Base-by-base conservation (phyloP, 2,113 vertebrate species). In the Excalfactoria chinensis region DNA sequence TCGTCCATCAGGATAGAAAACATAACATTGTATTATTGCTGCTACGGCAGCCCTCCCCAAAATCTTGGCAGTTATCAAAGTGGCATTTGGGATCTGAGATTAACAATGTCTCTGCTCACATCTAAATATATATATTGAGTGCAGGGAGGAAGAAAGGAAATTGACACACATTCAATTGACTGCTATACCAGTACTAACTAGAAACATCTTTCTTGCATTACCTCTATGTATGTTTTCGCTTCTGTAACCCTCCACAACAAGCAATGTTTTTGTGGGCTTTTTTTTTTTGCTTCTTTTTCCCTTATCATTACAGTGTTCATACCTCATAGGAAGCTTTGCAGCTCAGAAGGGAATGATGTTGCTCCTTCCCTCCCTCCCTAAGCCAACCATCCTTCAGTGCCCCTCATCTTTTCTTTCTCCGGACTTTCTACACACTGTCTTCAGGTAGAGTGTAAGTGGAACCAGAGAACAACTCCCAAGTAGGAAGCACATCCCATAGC, bases 1-100 rank as follows among this genome's bases (percentile, higher is more conserved):
- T 84, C 69, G 94, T 93, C 93, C 93, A 73, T 91, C 79, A 88
- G 89, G 90, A 90, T 59, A 97, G 93, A 91, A 96, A 94, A 85
- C 91, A 89, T 83, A 96, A 89, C 18, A 2, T 93, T 5, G 16
- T 53, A 51, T 95, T 91, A 94, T 87, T 91, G 84, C 78, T 86
- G 84, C 82, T 95, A 84, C 80, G 88, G 93, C 89, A 95, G 70
- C 67, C 66, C 77, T 88, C 49, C 56, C 37, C 16, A 13, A 48
- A 78, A 37, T 89, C 71, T 88, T 84, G 86, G 83, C 95, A 93
- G 69, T 82, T 89, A 60, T 23, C 68, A 76, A 67, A 85, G 80
- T 90, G 77, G 79, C 70, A 96, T 96, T 97, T 96, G 68, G 74
- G 69, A 93, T 81, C 92, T 72, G 72, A 62, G 89, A 93, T 90